These are phyloP conservation scores for Toxostoma redivivum DNA, from an alignment of 2,113 vertebrate genomes.

Conservation along the genomic window DNA sequence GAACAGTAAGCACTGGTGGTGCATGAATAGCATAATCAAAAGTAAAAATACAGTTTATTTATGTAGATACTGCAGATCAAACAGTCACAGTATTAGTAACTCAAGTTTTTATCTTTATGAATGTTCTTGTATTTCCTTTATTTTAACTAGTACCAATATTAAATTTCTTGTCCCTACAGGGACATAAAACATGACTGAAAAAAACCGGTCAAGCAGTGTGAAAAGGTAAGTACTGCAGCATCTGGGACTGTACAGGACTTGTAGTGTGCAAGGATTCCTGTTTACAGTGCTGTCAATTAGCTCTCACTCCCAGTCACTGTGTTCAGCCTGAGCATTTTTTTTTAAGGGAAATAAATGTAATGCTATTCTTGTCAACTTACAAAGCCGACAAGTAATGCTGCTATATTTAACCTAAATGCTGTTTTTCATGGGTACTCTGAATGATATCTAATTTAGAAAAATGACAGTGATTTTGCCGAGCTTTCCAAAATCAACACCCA, in stretches of 20 bases:
- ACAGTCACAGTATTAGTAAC: background rate
- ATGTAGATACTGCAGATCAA: background rate
- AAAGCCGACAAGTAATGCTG: conserved; percentile 12
- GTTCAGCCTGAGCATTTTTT: background rate
- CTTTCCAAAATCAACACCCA: conserved; percentile 53
- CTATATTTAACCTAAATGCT: conserved; percentile 45
- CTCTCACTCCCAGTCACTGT: background rate
- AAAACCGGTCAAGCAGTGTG: background rate
- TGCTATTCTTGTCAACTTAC: conserved; percentile 21
- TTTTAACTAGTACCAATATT: background rate
- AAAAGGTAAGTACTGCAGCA: background rate
- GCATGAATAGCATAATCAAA: background rate
- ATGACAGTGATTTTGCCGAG: conserved; percentile 21
- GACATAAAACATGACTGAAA: background rate
- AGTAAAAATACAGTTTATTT: background rate
- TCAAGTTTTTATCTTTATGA: background rate
- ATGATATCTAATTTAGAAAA: conserved; percentile 43
- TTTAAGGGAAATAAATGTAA: conserved; percentile 7
- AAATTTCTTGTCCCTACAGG: background rate
- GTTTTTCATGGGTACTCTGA: conserved; percentile 20
- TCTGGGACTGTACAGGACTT: background rate
- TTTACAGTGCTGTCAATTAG: background rate
- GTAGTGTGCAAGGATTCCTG: background rate
- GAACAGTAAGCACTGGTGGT: background rate
- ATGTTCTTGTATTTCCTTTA: background rate